Evolutionary conservation across 2,797 vertebrate genomes (phyloP), one percentile per base, ranked within the genome.

Genomic region (Acropternis orthonyx): DNA sequence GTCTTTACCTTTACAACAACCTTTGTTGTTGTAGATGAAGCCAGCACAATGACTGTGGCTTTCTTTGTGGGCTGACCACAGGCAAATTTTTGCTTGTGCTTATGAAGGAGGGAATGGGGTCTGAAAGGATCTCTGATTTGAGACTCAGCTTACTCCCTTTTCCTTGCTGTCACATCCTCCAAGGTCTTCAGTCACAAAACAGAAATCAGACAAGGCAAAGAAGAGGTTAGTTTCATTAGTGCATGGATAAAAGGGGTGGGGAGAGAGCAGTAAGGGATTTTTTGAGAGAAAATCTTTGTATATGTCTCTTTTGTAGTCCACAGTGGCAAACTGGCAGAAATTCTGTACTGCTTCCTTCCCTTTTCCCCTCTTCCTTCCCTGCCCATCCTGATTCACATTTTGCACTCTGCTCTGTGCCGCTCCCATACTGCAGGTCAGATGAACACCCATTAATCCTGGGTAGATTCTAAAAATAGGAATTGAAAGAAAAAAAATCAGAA

Each of bases 391-490:
- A 74, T 74, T 77, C 88, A 48, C 67, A 43, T 92, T 88, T 88
- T 75, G 48, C 58, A 84, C 74, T 92, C 54, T 62, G 28, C 36
- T 89, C 79, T 4, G 0, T 78, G 67, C 68, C 0, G 1, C 49
- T 87, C 91, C 77, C 83, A 48, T 79, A 12, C 78, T 78, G 88
- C 1, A 5, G 82, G 74, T 95, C 55, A 73, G 41, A 87, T 75
- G 72, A 92, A 78, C 39, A 77, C 9, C 65, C 88, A 69, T 93
- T 88, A 95, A 89, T 93, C 65, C 58, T 18, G 13, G 10, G 49
- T 51, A 61, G 54, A 49, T 80, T 88, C 88, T 92, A 92, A 97
- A 93, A 96, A 78, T 96, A 93, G 61, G 74, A 71, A 69, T 51
- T 88, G 76, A 69, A 72, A 84, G 58, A 24, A 82, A 94, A 82